These are phyloP conservation scores for Notothenia coriiceps DNA, from an alignment of 2,113 vertebrate species.

Conservation along the genomic window DNA sequence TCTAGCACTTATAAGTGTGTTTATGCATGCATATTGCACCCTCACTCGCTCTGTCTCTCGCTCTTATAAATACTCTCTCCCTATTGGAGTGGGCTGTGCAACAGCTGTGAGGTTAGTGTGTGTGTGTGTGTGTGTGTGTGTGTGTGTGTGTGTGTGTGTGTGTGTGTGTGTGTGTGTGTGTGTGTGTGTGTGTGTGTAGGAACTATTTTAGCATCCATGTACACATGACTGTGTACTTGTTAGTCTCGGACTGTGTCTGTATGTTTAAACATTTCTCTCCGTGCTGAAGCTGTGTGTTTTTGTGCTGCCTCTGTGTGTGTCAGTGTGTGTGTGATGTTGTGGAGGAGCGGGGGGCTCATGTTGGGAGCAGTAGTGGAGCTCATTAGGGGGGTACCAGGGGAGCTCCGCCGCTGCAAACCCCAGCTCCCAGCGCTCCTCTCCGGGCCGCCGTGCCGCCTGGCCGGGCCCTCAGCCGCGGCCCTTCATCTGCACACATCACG, in stretches of 20 bases:
- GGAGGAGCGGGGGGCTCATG: conserved; percentile 60
- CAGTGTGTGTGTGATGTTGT: conserved; percentile 63
- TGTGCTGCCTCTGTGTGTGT: background rate
- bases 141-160: conserved; percentile 12
- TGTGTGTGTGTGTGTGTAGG: conserved; percentile 3
- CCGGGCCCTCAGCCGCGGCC: conserved; percentile 62
- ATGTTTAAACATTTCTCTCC: conserved; percentile 51
- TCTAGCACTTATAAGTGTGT: conserved; percentile 5
- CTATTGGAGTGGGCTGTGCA: conserved; percentile 25
- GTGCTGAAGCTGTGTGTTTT: conserved; percentile 34
- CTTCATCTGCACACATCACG: conserved; percentile 68
- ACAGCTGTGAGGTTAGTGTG: conserved; percentile 32
- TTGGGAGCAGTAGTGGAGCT: conserved; percentile 74
- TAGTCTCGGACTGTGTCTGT: conserved; percentile 45
- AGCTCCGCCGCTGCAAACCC: conserved; percentile 46
- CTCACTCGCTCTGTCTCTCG: background rate
- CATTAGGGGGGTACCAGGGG: conserved; percentile 77
- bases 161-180: conserved; percentile 8
- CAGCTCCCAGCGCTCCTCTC: conserved; percentile 65
- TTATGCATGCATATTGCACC: conserved; percentile 34
- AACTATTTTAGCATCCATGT: conserved; percentile 40
- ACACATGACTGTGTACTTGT: conserved; percentile 46
- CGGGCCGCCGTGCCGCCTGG: conserved; percentile 59
- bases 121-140: conserved; percentile 12
- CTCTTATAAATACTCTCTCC: conserved; percentile 30